phyloP scores from a whole-genome alignment of 2,888 invertebrate genomes.

The Cancer borealis region DNA sequence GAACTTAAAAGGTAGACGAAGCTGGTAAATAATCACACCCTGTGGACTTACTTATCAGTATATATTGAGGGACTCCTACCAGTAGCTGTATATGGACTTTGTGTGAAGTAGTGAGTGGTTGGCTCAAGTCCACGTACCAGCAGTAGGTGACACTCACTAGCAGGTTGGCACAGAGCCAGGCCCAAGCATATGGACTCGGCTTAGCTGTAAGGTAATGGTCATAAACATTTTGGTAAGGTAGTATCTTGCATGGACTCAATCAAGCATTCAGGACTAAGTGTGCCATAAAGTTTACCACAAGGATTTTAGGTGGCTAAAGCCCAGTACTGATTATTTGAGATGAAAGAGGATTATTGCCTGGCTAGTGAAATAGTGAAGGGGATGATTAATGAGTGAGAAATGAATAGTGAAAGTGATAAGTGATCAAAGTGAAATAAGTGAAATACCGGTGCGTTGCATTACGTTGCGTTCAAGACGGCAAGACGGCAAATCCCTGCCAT shows the following conservation, averaged over 20 bases:
- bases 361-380: constrained; percentile 73
- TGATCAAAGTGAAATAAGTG: constrained; percentile 65
- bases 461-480: constrained; percentile 64
- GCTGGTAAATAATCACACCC: constrained; percentile 63
- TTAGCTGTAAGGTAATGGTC: constrained; percentile 74
- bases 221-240: constrained; percentile 71
- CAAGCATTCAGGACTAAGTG: constrained; percentile 74
- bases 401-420: constrained; percentile 69
- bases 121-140: constrained; percentile 66
- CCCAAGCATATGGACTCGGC: constrained; percentile 72
- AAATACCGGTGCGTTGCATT: constrained; percentile 62
- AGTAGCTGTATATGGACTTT: constrained; percentile 68
- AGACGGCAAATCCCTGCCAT: constrained; percentile 64
- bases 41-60: constrained; percentile 66
- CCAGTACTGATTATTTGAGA: constrained; percentile 62
- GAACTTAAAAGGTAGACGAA: constrained; percentile 68
- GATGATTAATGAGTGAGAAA: constrained; percentile 63
- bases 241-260: constrained; percentile 73
- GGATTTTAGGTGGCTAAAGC: constrained; percentile 56
- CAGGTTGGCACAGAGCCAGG: constrained; percentile 74
- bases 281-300: constrained; percentile 52
- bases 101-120: constrained; percentile 66
- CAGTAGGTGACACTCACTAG: constrained; percentile 74
- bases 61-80: constrained; percentile 67
- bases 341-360: constrained; percentile 70